Evolutionary conservation across 2,797 vertebrate species (phyloP), one percentile per base, ranked within the genome.

Genomic region (Gallinago solitaria): DNA sequence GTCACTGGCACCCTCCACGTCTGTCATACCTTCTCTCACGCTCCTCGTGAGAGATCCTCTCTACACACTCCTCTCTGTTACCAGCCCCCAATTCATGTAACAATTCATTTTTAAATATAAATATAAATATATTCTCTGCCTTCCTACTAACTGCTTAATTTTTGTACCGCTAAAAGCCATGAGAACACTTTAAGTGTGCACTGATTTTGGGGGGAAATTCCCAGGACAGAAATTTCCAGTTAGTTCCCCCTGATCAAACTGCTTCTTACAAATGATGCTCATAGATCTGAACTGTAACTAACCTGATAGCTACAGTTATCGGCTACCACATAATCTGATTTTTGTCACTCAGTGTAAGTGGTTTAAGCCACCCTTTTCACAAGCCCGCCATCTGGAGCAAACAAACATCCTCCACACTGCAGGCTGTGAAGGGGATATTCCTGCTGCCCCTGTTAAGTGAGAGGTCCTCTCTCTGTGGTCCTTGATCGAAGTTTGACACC

Each of bases 291-390:
- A 80, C 54, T 80, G 75, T 91, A 91, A 87, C 41, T 84, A 79
- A 90, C 50, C 13, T 43, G 18, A 39, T 20, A 54, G 45, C 20
- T 53, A 33, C 20, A 53, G 53, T 76, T 70, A 87, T 11, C 2
- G 1, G 33, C 78, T 87, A 54, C 30, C 56, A 84, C 74, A 65
- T 93, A 89, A 95, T 78, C 65, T 86, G 73, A 61, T 68, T 90
- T 95, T 94, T 95, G 73, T 86, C 68, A 45, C 32, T 78, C 57
- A 35, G 3, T 20, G 4, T 92, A 88, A 95, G 79, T 75, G 45
- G 56, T 93, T 95, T 94, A 90, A 88, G 45, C 65, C 37, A 57
- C 71, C 27, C 25, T 87, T 93, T 88, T 68, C 78, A 37, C 57
- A 57, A 68, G 18, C 2, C 3, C 88, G 73, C 71, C 83, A 69